phyloP scores from a whole-genome alignment of 2,888 invertebrate species.

The Pammene aurita region DNA sequence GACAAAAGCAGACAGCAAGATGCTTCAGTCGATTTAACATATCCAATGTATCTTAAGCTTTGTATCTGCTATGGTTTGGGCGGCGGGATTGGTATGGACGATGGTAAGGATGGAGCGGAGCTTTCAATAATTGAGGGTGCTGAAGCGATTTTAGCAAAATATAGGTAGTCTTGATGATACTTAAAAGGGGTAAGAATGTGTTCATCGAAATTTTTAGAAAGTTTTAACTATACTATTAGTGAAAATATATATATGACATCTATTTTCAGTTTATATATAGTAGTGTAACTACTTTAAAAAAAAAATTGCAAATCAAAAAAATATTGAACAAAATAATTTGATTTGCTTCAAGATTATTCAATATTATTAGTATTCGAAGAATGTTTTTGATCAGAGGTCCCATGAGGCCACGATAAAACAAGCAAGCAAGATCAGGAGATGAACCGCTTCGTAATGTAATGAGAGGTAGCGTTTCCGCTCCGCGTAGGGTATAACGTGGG shows the following conservation, averaged over 20 bases:
- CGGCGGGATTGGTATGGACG: not conserved
- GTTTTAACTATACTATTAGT: no score
- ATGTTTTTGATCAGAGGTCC: no score
- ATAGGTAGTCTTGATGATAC: not conserved
- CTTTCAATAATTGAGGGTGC: constrained; percentile 10
- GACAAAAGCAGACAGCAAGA: constrained; percentile 5
- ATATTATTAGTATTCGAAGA: no score
- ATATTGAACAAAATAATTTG: no score
- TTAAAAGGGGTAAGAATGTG: no score
- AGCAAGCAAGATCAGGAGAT: not conserved
- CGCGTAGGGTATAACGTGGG: constrained; percentile 50
- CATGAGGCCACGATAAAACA: not conserved
- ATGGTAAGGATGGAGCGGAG: constrained; percentile 18
- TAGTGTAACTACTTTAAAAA: no score
- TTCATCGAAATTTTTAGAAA: no score
- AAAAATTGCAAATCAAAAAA: no score
- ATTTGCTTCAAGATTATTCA: no score
- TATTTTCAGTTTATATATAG: no score
- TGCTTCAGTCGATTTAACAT: not conserved
- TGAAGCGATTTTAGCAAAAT: not conserved
- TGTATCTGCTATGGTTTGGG: not conserved
- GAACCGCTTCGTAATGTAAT: not conserved
- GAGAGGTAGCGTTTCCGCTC: constrained; percentile 34
- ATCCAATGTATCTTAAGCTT: not conserved
- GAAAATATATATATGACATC: no score